These are phyloP conservation scores for Sarcoramphus papa DNA, from an alignment of 2,797 vertebrate species.

Conservation along the genomic window DNA sequence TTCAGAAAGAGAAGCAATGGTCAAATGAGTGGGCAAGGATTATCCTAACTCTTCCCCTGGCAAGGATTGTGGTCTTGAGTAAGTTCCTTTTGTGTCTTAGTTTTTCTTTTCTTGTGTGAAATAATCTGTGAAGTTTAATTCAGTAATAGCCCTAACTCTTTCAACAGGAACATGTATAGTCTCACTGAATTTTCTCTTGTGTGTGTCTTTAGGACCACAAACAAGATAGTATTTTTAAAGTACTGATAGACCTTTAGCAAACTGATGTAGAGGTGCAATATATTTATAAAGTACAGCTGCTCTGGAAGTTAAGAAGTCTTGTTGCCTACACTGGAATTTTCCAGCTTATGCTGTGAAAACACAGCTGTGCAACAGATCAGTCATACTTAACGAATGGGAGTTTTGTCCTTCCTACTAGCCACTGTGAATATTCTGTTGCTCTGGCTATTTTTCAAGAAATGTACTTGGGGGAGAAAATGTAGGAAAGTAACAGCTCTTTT, in stretches of 20 bases:
- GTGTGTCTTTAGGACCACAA: neutral
- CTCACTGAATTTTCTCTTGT: neutral
- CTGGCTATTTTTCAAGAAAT: neutral
- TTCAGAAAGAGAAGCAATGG: neutral
- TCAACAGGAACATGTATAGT: neutral
- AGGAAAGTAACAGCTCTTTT: neutral
- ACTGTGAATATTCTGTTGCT: neutral
- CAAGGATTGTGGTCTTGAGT: neutral
- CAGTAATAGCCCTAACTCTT: neutral
- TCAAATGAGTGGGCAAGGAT: neutral
- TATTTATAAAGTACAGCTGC: neutral
- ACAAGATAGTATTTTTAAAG: neutral
- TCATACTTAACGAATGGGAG: neutral
- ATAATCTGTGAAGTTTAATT: neutral
- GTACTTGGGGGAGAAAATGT: fast-evolving
- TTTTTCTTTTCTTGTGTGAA: neutral
- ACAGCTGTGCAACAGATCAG: neutral
- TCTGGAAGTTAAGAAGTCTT: neutral
- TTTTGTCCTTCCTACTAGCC: neutral
- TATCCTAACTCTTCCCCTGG: neutral
- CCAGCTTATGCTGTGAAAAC: neutral
- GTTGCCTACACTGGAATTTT: neutral
- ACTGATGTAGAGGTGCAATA: neutral
- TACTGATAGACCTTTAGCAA: neutral
- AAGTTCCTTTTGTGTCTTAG: neutral